Base-by-base conservation (phyloP, 2,888 invertebrate species). In the Cacoxenus indagator region DNA sequence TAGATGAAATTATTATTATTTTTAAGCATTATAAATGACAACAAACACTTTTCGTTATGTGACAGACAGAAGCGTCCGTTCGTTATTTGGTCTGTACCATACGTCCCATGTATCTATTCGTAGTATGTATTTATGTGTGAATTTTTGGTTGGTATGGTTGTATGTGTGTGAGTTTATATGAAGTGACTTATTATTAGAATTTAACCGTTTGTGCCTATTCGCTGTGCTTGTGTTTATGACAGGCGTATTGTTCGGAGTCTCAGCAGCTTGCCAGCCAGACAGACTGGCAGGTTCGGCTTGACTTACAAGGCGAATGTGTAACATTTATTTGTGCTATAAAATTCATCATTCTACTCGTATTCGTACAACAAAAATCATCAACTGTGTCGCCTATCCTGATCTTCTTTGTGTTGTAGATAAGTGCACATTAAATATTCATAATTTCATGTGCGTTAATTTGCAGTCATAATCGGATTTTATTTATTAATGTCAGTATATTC, bases 1-100 rank as follows among this genome's bases (percentile, higher is more conserved):
- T 31, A 31, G 31, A 8, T 31, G 9, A 27, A 27, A 22, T 57
- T 57, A 27, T 57, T 57, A 17, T 57, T 57, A 57, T 29, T 57
- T 57, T 57, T 57, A 57, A 57, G 26, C 57, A 57, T 57, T 29
- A 57, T 57, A 57, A 57, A 57, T 57, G 57, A 57, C 37, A 37
- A 37, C 14, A 14, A 37, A 8, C n/a, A n/a, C 8, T 37, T 37
- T 37, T 8, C 5, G 37, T 14, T 37, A 14, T 37, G 37, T 11
- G 37, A 37, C 5, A 14, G n/a, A n/a, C n/a, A n/a, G n/a, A n/a
- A n/a, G n/a, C n/a, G n/a, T n/a, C n/a, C n/a, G n/a, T n/a, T n/a
- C n/a, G n/a, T n/a, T n/a, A n/a, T n/a, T n/a, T n/a, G n/a, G n/a
- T n/a, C n/a, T n/a, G n/a, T n/a, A n/a, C n/a, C n/a, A n/a, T n/a